Base-by-base conservation (phyloP, 2,888 invertebrate genomes). In the Formica aserva region DNA sequence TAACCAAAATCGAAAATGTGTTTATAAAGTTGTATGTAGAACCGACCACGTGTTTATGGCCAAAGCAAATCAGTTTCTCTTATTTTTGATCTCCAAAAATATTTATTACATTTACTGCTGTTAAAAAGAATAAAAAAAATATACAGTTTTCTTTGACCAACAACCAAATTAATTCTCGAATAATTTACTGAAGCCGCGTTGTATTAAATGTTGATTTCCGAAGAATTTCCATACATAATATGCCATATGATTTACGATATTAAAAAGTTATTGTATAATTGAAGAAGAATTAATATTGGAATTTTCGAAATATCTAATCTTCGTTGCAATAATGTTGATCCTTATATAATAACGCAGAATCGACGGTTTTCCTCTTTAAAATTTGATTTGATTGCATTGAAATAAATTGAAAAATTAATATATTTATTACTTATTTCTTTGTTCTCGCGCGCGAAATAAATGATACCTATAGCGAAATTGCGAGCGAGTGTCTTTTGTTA, bases 271-370 rank as follows among this genome's bases (percentile, higher is more conserved):
- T 8, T 5, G 22, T 29, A 55, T 57, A 78, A 78, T 69, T 32
- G 32, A 18, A 22, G 41, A 29, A 55, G 57, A 38, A 71, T 78
- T 80, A 60, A 78, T 71, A 38, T 65, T 69, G 29, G 41, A 32
- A 78, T 38, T 45, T 22, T 0, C 45, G 45, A 60, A 60, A 78
- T 72, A 78, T 72, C 45, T 78, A 71, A 80, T 80, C 18, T 38
- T 32, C 3, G 60, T 60, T 72, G 35, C n/a, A 69, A 69, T n/a
- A 1, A 60, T 78, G 26, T 41, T 45, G 32, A 78, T 78, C 41
- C 9, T 52, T 66, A 52, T 22, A 8, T 32, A 60, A 78, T 45
- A 18, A 45, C 1, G 69, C 26, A 60, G 22, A 18, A 69, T 13
- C 32, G 41, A 4, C 35, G 18, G 3, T 22, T 60, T 41, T n/a